phyloP scores from a whole-genome alignment of 2,113 vertebrate species.

The Hemibagrus wyckioides region DNA sequence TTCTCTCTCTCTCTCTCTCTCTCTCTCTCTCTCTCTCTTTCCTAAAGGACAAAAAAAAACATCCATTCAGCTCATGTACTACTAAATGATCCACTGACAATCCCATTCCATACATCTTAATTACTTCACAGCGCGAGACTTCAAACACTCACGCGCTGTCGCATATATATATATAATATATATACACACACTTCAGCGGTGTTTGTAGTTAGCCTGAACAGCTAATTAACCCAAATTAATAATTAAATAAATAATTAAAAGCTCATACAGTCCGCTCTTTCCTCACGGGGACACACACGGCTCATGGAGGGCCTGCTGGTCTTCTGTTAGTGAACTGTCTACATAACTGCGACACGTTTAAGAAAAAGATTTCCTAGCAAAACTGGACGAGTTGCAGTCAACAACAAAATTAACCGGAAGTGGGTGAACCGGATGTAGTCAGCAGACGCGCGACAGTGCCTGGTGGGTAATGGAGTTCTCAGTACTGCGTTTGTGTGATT shows the following conservation, averaged over 20 bases:
- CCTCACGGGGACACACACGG: not conserved
- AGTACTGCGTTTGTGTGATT: not conserved
- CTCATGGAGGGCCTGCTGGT: not conserved
- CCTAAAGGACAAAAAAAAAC: not conserved
- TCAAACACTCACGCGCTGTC: too few species aligned
- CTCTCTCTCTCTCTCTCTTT: not conserved
- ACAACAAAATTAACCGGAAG: conserved; percentile 10
- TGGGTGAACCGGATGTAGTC: conserved; percentile 4
- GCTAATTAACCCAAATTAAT: not conserved
- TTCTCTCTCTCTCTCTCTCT: conserved; percentile 59
- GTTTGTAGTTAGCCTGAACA: not conserved
- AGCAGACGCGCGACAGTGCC: not conserved
- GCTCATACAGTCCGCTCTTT: not conserved
- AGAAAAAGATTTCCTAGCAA: not conserved
- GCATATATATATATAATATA: too few species aligned
- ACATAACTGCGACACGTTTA: conserved; percentile 5
- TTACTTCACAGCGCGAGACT: not conserved
- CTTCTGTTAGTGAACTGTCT: not conserved
- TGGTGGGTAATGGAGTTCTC: conserved; percentile 28
- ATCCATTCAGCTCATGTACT: not conserved
- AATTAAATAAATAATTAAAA: not conserved
- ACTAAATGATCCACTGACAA: too few species aligned
- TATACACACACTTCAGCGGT: not conserved
- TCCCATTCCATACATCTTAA: not conserved
- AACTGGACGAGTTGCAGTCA: conserved; percentile 5